phyloP scores from a whole-genome alignment of 2,113 vertebrate species.

The Datnioides undecimradiatus region DNA sequence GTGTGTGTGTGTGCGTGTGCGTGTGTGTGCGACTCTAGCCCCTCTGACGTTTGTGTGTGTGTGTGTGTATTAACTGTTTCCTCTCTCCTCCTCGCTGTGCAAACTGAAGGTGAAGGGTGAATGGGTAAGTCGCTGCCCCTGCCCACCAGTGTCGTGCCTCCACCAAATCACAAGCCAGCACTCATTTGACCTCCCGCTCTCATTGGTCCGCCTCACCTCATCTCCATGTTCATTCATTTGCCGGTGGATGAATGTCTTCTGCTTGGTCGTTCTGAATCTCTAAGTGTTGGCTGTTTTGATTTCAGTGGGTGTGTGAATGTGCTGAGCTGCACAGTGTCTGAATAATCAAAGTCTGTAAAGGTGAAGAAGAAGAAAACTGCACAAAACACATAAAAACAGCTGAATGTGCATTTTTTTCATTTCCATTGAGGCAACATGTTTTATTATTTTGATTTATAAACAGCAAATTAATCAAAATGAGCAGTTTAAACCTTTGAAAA shows the following conservation, averaged over 20 bases:
- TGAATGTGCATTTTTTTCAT: too few species aligned
- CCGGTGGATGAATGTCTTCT: conserved; percentile 48
- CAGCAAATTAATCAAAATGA: too few species aligned
- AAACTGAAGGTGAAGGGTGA: conserved; percentile 94
- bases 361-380: too few species aligned
- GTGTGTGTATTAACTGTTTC: conserved; percentile 73
- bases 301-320: conserved; percentile 1
- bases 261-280: neutral
- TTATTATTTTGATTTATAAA: too few species aligned
- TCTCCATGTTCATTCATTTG: conserved; percentile 44
- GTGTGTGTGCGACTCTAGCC: neutral
- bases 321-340: neutral
- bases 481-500: too few species aligned
- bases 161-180: conserved; percentile 62
- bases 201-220: conserved; percentile 52
- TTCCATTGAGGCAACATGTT: too few species aligned
- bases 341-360: neutral
- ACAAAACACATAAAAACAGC: too few species aligned
- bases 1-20: neutral
- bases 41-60: neutral
- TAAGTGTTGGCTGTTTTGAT: neutral
- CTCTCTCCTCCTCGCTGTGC: conserved; percentile 89
- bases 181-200: conserved; percentile 31
- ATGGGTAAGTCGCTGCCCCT: conserved; percentile 89
- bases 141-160: conserved; percentile 65